These are phyloP conservation scores for Ciconia boyciana DNA, from an alignment of 2,113 vertebrate genomes.

Conservation along the genomic window DNA sequence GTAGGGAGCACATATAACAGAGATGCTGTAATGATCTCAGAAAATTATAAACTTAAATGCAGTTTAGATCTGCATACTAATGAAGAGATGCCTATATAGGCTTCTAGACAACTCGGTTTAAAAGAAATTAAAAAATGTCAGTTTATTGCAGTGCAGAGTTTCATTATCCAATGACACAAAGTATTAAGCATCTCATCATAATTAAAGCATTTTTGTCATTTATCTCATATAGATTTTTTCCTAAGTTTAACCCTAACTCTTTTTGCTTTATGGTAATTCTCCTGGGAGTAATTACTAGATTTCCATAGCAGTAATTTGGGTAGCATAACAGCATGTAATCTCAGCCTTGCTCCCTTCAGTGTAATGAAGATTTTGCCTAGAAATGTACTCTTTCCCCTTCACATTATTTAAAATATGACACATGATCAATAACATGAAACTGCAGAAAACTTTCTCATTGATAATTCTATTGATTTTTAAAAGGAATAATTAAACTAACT, in stretches of 20 bases:
- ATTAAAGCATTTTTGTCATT: background rate
- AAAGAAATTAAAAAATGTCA: background rate
- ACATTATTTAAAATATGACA: conserved; percentile 3
- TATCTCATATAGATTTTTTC: background rate
- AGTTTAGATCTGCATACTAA: background rate
- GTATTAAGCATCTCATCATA: background rate
- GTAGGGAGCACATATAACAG: background rate
- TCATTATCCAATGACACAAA: background rate
- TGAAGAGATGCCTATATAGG: background rate
- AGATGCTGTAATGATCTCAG: background rate
- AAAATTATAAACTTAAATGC: background rate
- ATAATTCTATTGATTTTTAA: conserved; percentile 41
- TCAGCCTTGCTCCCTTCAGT: background rate
- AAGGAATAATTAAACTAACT: conserved; percentile 34
- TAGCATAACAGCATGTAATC: background rate
- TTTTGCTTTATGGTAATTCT: background rate
- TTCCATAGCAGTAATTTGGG: background rate
- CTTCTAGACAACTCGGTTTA: background rate
- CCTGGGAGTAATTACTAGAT: background rate
- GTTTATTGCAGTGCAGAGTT: background rate
- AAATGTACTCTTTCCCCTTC: background rate
- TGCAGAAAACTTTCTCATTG: conserved; percentile 9
- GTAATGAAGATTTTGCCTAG: background rate
- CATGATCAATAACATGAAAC: conserved; percentile 20
- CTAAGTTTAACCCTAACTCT: background rate